Conservation (phyloP, 2,797 vertebrate species). For the Columba guinea region DNA sequence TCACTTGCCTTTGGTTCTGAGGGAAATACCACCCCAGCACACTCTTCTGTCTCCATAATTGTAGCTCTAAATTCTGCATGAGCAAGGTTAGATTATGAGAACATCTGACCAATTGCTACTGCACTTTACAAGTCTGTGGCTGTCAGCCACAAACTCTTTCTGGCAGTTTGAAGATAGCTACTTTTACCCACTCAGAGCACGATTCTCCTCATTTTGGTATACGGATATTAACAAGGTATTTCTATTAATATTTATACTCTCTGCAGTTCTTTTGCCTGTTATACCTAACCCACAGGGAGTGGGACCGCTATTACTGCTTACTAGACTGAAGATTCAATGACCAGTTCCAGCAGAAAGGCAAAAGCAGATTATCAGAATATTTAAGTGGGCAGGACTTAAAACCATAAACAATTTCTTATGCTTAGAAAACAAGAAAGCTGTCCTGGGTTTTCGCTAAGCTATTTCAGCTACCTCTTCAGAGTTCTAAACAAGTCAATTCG, state of each 20-base stretch:
- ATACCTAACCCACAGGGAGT: not conserved
- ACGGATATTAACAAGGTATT: not conserved
- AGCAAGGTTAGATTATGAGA: not conserved
- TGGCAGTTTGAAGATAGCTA: not conserved
- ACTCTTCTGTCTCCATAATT: not conserved
- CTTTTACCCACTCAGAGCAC: not conserved
- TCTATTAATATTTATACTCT: not conserved
- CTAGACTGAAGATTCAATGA: not conserved
- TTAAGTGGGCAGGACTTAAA: not conserved
- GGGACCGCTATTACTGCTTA: not conserved
- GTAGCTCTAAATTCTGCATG: not conserved
- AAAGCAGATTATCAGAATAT: not conserved
- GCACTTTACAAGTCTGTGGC: not conserved
- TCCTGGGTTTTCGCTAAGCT: not conserved
- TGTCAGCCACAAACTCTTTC: not conserved
- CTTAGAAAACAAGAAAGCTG: not conserved
- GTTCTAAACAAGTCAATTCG: not conserved
- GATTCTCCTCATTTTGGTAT: not conserved
- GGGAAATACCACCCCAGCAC: not conserved
- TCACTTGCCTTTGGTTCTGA: not conserved
- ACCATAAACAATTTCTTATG: not conserved
- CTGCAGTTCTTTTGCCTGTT: not conserved
- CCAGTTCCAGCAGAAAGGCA: not conserved
- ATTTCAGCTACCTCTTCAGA: not conserved
- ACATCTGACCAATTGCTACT: not conserved